Conservation (phyloP, 2,113 vertebrate species). For the Abramis brama region DNA sequence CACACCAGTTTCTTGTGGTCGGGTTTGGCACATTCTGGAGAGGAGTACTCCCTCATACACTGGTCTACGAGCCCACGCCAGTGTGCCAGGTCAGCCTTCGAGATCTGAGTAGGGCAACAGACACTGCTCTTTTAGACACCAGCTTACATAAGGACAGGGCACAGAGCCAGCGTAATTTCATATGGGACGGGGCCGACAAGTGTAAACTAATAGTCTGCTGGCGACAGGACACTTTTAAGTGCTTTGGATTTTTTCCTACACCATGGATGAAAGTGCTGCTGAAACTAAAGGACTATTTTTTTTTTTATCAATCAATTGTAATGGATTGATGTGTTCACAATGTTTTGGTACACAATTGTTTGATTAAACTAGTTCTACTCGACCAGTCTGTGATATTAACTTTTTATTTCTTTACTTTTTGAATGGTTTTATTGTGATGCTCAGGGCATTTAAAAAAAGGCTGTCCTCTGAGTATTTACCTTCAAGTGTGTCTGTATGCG, state of each 20-base stretch:
- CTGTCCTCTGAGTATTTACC: slow-evolving; percentile 69
- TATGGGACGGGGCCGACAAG: neutral
- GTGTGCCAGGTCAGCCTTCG: slow-evolving; percentile 83
- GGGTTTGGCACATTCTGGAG: slow-evolving; percentile 93
- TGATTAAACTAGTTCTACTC: slow-evolving; percentile 2
- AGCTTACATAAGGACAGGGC: slow-evolving; percentile 54
- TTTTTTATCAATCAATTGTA: neutral
- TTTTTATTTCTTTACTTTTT: neutral
- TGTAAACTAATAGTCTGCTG: slow-evolving; percentile 34
- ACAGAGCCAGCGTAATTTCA: neutral
- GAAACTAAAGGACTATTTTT: neutral
- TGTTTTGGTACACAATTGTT: neutral
- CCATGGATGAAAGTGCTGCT: neutral
- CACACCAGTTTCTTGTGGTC: slow-evolving; percentile 92
- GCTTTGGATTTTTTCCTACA: neutral
- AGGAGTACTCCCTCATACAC: slow-evolving; percentile 92
- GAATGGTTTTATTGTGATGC: neutral
- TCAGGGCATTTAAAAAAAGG: neutral
- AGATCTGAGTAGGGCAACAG: slow-evolving; percentile 78
- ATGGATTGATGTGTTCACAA: too few relatives aligned
- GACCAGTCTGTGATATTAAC: neutral
- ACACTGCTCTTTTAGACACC: slow-evolving; percentile 28
- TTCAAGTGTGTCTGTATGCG: slow-evolving; percentile 91
- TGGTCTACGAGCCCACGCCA: slow-evolving; percentile 91
- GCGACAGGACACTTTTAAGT: neutral